phyloP scores from a whole-genome alignment of 2,797 vertebrate species.

The Hydrolagus colliei region DNA sequence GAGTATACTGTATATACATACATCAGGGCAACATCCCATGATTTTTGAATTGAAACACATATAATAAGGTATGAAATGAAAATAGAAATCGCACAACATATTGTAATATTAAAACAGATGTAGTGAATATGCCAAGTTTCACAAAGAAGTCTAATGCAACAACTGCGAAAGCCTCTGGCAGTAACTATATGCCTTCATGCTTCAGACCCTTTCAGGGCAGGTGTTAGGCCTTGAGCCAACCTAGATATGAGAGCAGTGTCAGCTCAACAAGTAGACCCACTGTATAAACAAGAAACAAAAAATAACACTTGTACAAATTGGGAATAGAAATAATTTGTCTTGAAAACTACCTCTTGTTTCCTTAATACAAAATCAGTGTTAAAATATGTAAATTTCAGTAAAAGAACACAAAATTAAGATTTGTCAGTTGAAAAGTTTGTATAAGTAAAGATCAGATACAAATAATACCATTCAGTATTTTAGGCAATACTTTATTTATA shows the following conservation, averaged over 20 bases:
- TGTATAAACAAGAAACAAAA: not conserved
- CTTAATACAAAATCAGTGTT: not conserved
- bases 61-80: not conserved
- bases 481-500: not conserved
- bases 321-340: not conserved
- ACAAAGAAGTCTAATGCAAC: not conserved
- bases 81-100: not conserved
- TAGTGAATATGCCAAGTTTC: not conserved
- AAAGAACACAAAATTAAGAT: not conserved
- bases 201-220: not conserved
- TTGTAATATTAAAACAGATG: not conserved
- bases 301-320: not conserved
- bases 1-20: too few relatives aligned
- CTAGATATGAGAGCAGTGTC: not conserved
- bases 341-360: not conserved
- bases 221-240: not conserved
- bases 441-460: not conserved
- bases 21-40: too few relatives aligned
- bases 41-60: too few relatives aligned
- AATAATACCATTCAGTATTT: not conserved
- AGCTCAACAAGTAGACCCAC: slow-evolving; percentile 9
- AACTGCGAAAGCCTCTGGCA: slow-evolving; percentile 9
- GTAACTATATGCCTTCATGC: not conserved
- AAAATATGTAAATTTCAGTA: not conserved
- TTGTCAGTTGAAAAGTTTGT: not conserved